Evolutionary conservation across 2,113 vertebrate species (phyloP).

Genomic region (mouse (Mus musculus)): GRCm39 chr12:95355501-95356000

Average conservation of each 20-base stretch:
- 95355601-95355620: not conserved
- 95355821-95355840: too few species aligned
- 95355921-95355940: not conserved
- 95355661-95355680: not conserved
- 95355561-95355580: not conserved
- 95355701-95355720: not conserved
- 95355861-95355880: too few species aligned
- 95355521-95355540: rapidly evolving
- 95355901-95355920: too few species aligned
- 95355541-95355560: not conserved
- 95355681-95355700: not conserved
- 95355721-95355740: not conserved
- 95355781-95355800: not conserved
- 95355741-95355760: not conserved
- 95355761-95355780: not conserved
- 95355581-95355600: not conserved
- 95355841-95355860: not conserved
- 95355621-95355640: not conserved
- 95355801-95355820: not conserved
- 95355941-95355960: not conserved
- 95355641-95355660: not conserved
- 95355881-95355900: rapidly evolving
- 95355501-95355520: not conserved
- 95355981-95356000: not conserved
- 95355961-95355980: not conserved